Percentiles rank a stretch among this genome's conserved stretches.
Conservation (phyloP, 2,888 invertebrate species). For the Apotomis betuletana region DNA sequence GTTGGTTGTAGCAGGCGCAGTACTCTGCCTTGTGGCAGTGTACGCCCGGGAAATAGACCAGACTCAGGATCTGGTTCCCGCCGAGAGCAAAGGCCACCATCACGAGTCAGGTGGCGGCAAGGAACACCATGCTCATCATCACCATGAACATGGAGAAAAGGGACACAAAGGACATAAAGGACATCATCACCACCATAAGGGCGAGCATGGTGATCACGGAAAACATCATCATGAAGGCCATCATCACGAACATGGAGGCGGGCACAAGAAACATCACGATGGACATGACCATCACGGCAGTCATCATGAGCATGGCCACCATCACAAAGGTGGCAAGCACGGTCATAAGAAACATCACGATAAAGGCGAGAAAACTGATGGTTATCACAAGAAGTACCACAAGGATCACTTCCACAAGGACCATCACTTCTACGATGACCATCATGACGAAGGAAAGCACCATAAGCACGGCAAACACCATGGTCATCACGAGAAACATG, state of each 20-base stretch:
- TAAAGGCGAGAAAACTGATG: conserved; percentile 75
- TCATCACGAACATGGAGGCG: conserved; percentile 74
- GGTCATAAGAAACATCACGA: conserved; percentile 77
- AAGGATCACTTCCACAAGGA: conserved; percentile 79
- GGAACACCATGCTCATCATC: conserved; percentile 75
- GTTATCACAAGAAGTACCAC: conserved; percentile 79
- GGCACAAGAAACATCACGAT: conserved; percentile 76
- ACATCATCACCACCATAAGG: conserved; percentile 78
- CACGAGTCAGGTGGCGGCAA: conserved; percentile 75
- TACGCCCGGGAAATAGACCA: conserved; percentile 70
- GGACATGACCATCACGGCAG: conserved; percentile 74
- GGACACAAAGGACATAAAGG: conserved; percentile 78
- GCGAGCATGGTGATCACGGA: conserved; percentile 73
- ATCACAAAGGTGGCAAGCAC: conserved; percentile 77
- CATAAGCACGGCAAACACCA: conserved; percentile 78
- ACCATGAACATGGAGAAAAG: conserved; percentile 73
- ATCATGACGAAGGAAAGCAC: conserved; percentile 77
- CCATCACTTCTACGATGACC: conserved; percentile 79
- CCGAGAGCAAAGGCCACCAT: conserved; percentile 69
- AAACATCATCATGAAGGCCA: conserved; percentile 75
- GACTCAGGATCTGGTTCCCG: conserved; percentile 72
- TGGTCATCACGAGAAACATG: conserved; percentile 74
- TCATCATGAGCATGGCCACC: conserved; percentile 77
- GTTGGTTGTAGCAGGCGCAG: conserved; percentile 67
- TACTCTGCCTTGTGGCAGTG: conserved; percentile 73